A percentile compares a stretch with the other conserved stretches of the same genome.
Evolutionary conservation across 2,113 vertebrate genomes (phyloP).

Genomic region (Pampusana beccarii): DNA sequence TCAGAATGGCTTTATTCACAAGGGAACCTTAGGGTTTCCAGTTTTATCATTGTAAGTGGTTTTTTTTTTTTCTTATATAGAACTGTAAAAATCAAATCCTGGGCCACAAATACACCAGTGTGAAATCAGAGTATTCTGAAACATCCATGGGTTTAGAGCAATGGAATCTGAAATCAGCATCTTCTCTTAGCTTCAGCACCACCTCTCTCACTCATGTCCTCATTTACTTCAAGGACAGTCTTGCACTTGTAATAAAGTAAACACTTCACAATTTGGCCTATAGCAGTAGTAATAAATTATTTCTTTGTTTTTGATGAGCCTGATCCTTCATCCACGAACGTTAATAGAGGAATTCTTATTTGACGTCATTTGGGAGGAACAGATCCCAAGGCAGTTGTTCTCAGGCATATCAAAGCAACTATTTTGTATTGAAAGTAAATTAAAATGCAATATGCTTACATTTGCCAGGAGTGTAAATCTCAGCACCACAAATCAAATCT

Average conservation of each 20-base stretch:
- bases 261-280: background rate
- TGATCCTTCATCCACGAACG: conserved; percentile 6
- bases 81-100: background rate
- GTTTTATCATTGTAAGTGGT: background rate
- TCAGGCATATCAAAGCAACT: conserved; percentile 59
- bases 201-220: background rate
- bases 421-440: conserved; percentile 44
- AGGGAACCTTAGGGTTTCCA: background rate
- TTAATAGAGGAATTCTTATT: background rate
- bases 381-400: conserved; percentile 32
- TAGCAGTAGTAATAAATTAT: conserved; percentile 41
- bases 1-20: background rate
- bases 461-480: conserved; percentile 51
- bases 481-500: conserved; percentile 39
- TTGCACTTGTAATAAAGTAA: background rate
- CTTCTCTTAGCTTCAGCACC: background rate
- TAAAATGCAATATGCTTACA: background rate
- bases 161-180: background rate
- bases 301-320: conserved; percentile 11
- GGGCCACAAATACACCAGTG: background rate
- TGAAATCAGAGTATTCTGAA: background rate
- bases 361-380: conserved; percentile 14
- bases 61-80: background rate
- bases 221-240: background rate
- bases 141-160: background rate